Evolutionary conservation across 2,797 vertebrate genomes (phyloP).

Genomic region (Onychomys leucogaster): DNA sequence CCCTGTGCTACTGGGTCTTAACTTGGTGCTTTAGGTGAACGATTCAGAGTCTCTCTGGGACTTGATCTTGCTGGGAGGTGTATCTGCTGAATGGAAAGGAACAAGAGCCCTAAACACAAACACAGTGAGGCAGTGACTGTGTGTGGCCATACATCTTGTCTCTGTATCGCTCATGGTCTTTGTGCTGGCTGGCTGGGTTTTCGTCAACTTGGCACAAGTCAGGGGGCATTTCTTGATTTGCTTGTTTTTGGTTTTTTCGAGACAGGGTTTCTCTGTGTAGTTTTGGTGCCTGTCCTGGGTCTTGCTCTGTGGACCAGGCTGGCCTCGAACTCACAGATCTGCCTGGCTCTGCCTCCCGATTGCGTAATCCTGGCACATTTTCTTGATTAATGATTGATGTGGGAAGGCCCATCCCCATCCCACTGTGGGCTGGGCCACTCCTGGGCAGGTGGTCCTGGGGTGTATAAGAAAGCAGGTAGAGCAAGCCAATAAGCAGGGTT

Average conservation of each 20-base stretch:
- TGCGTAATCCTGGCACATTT: too few species aligned
- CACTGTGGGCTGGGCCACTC: not conserved
- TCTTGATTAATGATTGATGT: not conserved
- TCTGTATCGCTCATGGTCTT: not conserved
- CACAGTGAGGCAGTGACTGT: not conserved
- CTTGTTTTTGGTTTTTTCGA: too few species aligned
- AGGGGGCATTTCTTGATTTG: not conserved
- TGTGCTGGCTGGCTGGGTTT: not conserved
- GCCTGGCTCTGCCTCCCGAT: too few species aligned
- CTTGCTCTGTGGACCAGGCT: too few species aligned
- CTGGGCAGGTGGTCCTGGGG: not conserved
- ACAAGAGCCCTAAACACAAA: not conserved
- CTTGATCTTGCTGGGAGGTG: slow-evolving; percentile 8
- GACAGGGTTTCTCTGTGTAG: too few species aligned
- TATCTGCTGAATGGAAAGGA: not conserved
- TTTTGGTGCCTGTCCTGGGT: too few species aligned
- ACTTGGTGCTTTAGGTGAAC: slow-evolving; percentile 10
- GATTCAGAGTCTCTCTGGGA: slow-evolving; percentile 20
- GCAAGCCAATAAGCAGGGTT: not conserved
- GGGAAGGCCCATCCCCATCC: not conserved
- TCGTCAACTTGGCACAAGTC: not conserved
- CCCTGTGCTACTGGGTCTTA: not conserved
- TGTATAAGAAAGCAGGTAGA: not conserved
- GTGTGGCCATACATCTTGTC: not conserved
- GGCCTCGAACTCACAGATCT: too few species aligned